These are phyloP conservation scores for Drosophila equinoxialis DNA, from an alignment of 1,140 invertebrate species.

Conservation along the genomic window DNA sequence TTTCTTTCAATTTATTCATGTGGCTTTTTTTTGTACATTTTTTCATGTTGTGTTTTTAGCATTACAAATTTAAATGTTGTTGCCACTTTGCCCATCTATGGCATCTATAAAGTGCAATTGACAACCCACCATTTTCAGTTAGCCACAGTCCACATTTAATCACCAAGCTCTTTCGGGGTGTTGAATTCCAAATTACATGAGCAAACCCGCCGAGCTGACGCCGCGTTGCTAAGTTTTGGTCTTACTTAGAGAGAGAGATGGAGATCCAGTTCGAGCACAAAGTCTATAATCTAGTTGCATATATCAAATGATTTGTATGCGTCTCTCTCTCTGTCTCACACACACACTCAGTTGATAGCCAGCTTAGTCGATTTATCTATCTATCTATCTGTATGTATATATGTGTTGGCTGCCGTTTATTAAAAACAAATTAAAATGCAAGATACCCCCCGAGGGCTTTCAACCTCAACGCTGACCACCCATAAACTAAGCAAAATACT, in stretches of 20 bases:
- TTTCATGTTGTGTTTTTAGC: not conserved
- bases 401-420: constrained; percentile 59
- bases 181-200: constrained; percentile 77
- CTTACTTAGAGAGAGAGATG: constrained; percentile 3
- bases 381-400: not conserved
- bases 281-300: constrained; percentile 73
- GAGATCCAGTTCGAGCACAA: constrained; percentile 13
- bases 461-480: constrained; percentile 74
- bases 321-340: not conserved
- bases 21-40: not conserved
- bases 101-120: constrained; percentile 60
- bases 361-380: not conserved
- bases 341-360: not conserved
- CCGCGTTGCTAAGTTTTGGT: constrained; percentile 1
- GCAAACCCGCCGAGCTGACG: constrained; percentile 43
- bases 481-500: constrained; percentile 71
- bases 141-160: constrained; percentile 48
- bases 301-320: constrained; percentile 52
- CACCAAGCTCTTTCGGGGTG: constrained; percentile 59
- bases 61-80: constrained; percentile 26
- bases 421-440: constrained; percentile 79
- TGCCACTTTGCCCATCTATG: constrained; percentile 52
- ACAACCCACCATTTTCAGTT: constrained; percentile 67
- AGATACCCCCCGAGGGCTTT: constrained; percentile 60
- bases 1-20: not conserved